Base-by-base conservation (phyloP, 1,140 invertebrate genomes). In the Glossosoma conforme region DNA sequence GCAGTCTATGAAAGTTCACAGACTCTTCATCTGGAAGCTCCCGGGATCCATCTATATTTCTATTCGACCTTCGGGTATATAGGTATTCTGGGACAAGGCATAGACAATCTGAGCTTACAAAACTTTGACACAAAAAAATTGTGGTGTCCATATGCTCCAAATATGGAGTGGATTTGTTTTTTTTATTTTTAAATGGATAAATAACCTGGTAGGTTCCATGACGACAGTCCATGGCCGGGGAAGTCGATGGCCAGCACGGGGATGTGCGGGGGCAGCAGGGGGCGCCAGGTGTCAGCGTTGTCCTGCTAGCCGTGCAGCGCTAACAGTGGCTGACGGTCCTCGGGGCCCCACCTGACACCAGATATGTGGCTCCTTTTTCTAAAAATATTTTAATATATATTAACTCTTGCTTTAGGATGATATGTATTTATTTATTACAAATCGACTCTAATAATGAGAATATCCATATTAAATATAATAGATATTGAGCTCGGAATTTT, bases 291-390 rank as follows among this genome's bases (percentile, higher is more conserved):
- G 2, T 80, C 83, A 10, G 84, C 82, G 65, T 87, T 89, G 57
- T 86, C 84, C 66, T 83, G 78, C 84, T 85, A 88, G 1, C 87
- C 87, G 62, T 91, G 87, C 30, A 89, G 57, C 1, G 79, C 77
- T 11, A 90, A 59, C 37, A 89, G 78, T 0, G 86, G 86, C 32
- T 77, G 67, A 6, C 75, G 69, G 50, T 81, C 66, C 35, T 74
- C 72, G 2, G 75, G 74, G 9, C 83, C 83, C 80, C 84, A 89
- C 66, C 80, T 72, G 70, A 86, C 87, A 50, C 78, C 84, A 9
- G 81, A 66, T 4, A 88, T 59, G 55, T 84, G 75, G 1, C 86
- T 85, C 77, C 76, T 86, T 30, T 79, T 77, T 2, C n/a, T n/a
- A n/a, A n/a, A n/a, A 83, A 30, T n/a, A 30, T 9, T 30, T 30